These are phyloP conservation scores for Crocuta crocuta DNA, from an alignment of 2,113 vertebrate genomes.

Conservation along the genomic window DNA sequence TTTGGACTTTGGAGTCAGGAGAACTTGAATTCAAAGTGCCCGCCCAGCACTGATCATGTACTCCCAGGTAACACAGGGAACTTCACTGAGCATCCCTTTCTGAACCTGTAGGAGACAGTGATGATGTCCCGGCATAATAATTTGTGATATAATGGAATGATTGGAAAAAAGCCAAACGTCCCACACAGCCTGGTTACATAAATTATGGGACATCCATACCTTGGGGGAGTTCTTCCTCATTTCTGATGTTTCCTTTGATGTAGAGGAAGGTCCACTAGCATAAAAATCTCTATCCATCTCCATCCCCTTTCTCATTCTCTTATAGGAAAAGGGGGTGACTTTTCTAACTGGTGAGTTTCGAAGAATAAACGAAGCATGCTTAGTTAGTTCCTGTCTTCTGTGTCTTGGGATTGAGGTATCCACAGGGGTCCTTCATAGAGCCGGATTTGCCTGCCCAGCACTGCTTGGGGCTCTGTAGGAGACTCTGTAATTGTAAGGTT, in stretches of 20 bases:
- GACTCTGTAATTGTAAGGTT: background rate
- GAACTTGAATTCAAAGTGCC: conserved; percentile 34
- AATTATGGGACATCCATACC: background rate
- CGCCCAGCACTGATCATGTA: background rate
- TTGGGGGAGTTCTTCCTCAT: background rate
- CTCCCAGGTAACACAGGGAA: background rate
- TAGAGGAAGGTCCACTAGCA: background rate
- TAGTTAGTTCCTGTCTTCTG: background rate
- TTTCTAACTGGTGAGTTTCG: background rate
- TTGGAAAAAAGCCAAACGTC: background rate
- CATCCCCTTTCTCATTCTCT: background rate
- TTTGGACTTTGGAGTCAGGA: background rate
- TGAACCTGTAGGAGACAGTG: background rate
- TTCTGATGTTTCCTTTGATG: background rate
- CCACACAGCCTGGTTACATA: background rate
- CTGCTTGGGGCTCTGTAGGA: background rate
- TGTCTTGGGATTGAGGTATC: background rate
- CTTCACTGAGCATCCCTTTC: background rate
- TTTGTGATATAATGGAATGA: conserved; percentile 7
- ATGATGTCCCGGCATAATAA: conserved; percentile 22
- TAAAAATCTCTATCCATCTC: background rate
- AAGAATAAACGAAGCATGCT: background rate
- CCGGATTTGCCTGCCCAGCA: background rate
- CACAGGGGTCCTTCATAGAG: accelerated
- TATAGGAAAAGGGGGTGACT: background rate